A percentile compares a stretch with the other conserved stretches of the same genome.
Evolutionary conservation across 2,888 invertebrate species (phyloP).

Genomic region (Crioceris asparagi): DNA sequence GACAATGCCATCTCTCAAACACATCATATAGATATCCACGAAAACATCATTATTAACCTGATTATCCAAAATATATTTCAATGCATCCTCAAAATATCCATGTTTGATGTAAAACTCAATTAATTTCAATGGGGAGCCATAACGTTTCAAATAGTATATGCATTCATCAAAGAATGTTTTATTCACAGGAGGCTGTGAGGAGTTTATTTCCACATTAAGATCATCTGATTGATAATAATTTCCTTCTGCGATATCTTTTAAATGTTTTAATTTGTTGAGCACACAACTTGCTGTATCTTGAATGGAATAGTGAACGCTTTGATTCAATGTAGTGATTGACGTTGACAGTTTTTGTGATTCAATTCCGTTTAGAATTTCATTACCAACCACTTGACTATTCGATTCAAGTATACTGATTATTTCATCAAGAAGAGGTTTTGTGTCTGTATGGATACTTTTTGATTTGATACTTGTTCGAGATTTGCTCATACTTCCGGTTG

Average conservation of each 20-base stretch:
- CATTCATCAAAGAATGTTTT: constrained; percentile 65
- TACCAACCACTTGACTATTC: constrained; percentile 31
- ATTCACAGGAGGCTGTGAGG: constrained; percentile 33
- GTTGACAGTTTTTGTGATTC: constrained; percentile 28
- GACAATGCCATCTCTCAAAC: constrained; percentile 53
- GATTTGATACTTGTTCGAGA: constrained; percentile 15
- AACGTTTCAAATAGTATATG: constrained; percentile 67
- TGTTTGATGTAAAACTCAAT: constrained; percentile 68
- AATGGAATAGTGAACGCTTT: constrained; percentile 16
- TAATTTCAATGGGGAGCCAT: constrained; percentile 65
- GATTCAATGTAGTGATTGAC: constrained; percentile 25
- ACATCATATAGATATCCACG: constrained; percentile 61
- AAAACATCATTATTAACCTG: constrained; percentile 59
- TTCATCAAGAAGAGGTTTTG: constrained; percentile 53
- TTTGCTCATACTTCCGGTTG: constrained; percentile 12
- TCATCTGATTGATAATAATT: constrained; percentile 24
- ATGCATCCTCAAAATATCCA: constrained; percentile 55
- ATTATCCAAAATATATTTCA: constrained; percentile 59
- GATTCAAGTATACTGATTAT: constrained; percentile 59
- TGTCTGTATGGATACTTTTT: constrained; percentile 25
- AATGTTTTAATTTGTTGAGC: constrained; percentile 37
- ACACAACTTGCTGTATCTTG: constrained; percentile 43
- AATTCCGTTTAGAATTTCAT: constrained; percentile 37
- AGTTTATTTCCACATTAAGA: constrained; percentile 6
- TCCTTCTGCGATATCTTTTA: constrained; percentile 37